These are phyloP conservation scores for Littorina saxatilis DNA, from an alignment of 1,140 invertebrate species.

Conservation along the genomic window DNA sequence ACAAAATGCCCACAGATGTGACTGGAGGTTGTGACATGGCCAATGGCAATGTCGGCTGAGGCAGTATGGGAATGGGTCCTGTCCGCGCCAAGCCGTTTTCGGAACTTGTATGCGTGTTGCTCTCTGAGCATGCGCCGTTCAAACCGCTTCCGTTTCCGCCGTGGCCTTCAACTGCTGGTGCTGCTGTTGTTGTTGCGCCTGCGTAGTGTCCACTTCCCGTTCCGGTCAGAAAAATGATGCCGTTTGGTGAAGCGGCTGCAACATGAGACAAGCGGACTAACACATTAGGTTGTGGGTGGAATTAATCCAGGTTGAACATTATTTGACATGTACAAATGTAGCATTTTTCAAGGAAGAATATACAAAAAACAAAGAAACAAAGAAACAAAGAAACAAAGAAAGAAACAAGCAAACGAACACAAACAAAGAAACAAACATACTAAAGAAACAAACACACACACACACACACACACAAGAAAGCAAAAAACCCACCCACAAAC, in stretches of 20 bases:
- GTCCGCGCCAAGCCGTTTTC: background rate
- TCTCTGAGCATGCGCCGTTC: slow-evolving; percentile 2
- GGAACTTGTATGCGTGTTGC: background rate
- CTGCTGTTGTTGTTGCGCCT: background rate
- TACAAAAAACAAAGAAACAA: too few relatives aligned
- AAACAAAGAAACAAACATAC: too few relatives aligned
- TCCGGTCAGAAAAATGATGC: slow-evolving; percentile 29
- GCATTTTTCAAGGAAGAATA: too few relatives aligned
- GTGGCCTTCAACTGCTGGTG: background rate
- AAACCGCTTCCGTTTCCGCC: slow-evolving; percentile 3
- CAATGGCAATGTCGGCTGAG: background rate
- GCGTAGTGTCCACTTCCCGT: background rate
- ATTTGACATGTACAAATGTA: too few relatives aligned
- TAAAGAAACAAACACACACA: too few relatives aligned
- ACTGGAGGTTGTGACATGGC: background rate
- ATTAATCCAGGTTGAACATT: too few relatives aligned
- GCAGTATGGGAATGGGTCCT: slow-evolving; percentile 9
- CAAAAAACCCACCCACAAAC: too few relatives aligned
- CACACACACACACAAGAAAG: too few relatives aligned
- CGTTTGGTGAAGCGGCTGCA: slow-evolving; percentile 9
- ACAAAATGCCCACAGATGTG: background rate
- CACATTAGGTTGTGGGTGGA: too few relatives aligned
- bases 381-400: too few relatives aligned
- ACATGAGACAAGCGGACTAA: too few relatives aligned
- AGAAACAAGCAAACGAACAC: too few relatives aligned